These are phyloP conservation scores for Drosophila villosipedis DNA, from an alignment of 2,888 invertebrate species.

Conservation along the genomic window DNA sequence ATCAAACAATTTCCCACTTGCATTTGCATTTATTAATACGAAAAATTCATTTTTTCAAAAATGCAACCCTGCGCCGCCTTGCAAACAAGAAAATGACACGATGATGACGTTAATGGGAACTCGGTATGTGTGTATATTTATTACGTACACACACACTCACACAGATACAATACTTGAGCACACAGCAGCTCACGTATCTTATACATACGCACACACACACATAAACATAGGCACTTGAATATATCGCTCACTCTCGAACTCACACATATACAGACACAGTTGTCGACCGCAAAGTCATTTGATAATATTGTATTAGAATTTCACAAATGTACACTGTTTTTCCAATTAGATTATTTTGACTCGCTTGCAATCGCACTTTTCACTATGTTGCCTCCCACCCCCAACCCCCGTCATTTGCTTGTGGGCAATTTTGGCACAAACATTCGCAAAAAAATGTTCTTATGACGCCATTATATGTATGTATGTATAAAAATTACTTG, in stretches of 20 bases:
- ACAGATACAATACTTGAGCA: conserved; percentile 55
- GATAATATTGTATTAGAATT: conserved; percentile 78
- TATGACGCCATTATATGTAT: conserved; percentile 76
- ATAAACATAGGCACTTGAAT: conserved; percentile 32
- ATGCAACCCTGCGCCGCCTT: conserved; percentile 74
- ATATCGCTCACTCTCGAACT: conserved; percentile 43
- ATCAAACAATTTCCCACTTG: conserved; percentile 24
- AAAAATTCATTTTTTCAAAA: conserved; percentile 54
- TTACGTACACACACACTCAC: conserved; percentile 48
- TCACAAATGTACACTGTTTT: conserved; percentile 68
- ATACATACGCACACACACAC: conserved; percentile 41
- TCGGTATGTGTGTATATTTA: conserved; percentile 67
- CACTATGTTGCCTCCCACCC: conserved; percentile 16
- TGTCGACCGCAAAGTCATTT: conserved; percentile 78
- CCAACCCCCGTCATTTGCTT: conserved; percentile 23
- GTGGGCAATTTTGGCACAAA: conserved; percentile 58
- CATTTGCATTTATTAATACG: conserved; percentile 69
- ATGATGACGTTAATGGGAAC: conserved; percentile 84
- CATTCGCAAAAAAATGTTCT: conserved; percentile 70
- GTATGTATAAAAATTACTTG: conserved; percentile 74
- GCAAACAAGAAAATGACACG: conserved; percentile 82
- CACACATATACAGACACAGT: conserved; percentile 30
- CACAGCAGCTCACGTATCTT: conserved; percentile 57
- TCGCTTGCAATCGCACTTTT: conserved; percentile 27
- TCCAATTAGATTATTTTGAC: conserved; percentile 59